Conservation (phyloP, 92 coral and sea anemone genomes). For the Micromussa lordhowensis region DNA sequence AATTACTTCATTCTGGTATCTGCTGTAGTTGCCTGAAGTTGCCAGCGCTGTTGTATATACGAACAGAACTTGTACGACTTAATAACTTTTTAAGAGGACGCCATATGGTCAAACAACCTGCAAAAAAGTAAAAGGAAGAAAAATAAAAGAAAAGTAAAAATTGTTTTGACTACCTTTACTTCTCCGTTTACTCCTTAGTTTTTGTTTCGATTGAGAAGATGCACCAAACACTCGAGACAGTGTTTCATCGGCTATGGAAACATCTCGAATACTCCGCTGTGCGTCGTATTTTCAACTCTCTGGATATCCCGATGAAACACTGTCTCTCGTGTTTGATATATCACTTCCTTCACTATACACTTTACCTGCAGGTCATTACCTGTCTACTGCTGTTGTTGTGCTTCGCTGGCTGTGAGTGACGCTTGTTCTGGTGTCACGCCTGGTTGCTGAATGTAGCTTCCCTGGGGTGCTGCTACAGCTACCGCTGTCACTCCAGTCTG, state of each 20-base stretch:
- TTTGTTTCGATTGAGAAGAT: too few relatives aligned
- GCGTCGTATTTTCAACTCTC: too few relatives aligned
- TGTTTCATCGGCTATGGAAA: too few relatives aligned
- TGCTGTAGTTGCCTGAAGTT: slow-evolving; percentile 2
- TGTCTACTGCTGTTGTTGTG: slow-evolving; percentile 81
- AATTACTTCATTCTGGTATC: slow-evolving; percentile 32
- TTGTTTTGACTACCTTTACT: too few relatives aligned
- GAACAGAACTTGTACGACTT: background rate
- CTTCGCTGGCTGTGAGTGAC: slow-evolving; percentile 69
- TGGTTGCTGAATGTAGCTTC: slow-evolving; percentile 76
- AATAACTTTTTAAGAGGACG: background rate
- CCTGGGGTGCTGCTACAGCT: slow-evolving; percentile 88
- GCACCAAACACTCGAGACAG: too few relatives aligned
- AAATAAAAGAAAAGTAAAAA: background rate
- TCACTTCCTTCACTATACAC: too few relatives aligned
- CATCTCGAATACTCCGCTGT: too few relatives aligned
- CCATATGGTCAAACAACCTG: background rate
- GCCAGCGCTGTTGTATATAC: slow-evolving; percentile 15
- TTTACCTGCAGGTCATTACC: background rate
- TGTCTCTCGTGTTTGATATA: too few relatives aligned
- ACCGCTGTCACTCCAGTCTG: slow-evolving; percentile 88
- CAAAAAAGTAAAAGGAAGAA: background rate
- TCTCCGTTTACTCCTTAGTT: too few relatives aligned
- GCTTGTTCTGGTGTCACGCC: slow-evolving; percentile 77
- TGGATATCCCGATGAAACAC: too few relatives aligned